Percentiles rank a stretch among this genome's conserved stretches.
phyloP scores from a whole-genome alignment of 2,113 vertebrate species.

The Daubentonia madagascariensis region DNA sequence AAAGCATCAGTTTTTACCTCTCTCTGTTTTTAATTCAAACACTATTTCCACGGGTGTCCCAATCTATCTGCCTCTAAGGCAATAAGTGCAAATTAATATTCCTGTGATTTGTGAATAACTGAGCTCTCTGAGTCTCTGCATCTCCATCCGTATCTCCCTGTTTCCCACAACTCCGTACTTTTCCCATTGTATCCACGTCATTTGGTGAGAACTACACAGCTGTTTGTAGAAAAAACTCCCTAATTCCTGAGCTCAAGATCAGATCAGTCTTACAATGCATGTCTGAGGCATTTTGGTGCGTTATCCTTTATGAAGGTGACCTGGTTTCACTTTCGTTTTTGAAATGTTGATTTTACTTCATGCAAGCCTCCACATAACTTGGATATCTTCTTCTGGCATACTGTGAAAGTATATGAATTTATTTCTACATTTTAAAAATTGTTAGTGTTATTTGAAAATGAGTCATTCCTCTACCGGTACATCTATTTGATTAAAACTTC shows the following conservation, averaged over 20 bases:
- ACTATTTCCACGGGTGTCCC: neutral
- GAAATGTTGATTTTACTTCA: neutral
- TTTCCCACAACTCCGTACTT: neutral
- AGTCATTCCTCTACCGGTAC: neutral
- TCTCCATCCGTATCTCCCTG: neutral
- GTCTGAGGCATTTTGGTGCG: neutral
- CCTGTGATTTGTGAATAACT: neutral
- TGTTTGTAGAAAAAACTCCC: neutral
- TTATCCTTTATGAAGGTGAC: neutral
- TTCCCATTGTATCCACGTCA: neutral
- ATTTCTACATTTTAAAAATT: neutral
- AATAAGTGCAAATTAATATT: neutral
- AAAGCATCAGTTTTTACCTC: neutral
- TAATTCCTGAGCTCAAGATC: neutral
- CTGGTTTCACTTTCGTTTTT: neutral
- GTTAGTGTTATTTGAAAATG: neutral
- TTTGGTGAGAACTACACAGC: neutral
- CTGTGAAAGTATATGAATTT: neutral
- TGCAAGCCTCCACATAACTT: neutral
- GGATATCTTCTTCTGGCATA: neutral
- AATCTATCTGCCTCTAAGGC: neutral
- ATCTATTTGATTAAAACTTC: slow-evolving; percentile 15
- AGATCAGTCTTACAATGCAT: neutral
- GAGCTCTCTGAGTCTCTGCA: neutral
- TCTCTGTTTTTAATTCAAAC: neutral